These are phyloP conservation scores for Sceloporus undulatus DNA, from an alignment of 2,113 vertebrate genomes.

Conservation along the genomic window DNA sequence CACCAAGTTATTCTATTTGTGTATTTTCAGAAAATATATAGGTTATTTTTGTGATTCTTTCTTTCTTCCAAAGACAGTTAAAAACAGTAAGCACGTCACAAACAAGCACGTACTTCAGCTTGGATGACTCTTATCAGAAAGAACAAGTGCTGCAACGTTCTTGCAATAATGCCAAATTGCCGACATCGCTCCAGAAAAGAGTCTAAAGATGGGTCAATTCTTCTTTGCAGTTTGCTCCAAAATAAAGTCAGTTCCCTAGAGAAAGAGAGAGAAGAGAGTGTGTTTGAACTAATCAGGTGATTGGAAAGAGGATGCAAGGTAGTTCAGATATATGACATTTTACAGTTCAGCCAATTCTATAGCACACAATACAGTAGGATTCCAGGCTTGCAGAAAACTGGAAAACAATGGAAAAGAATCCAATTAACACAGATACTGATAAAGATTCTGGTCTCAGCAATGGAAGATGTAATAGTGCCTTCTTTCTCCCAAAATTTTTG, in stretches of 20 bases:
- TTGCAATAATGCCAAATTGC: constrained; percentile 96
- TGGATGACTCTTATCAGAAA: constrained; percentile 96
- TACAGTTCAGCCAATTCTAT: not conserved
- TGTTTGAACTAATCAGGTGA: constrained; percentile 27
- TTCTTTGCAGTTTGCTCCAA: constrained; percentile 97
- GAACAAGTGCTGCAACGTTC: constrained; percentile 93
- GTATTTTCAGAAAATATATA: not conserved
- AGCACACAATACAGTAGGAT: too few relatives aligned
- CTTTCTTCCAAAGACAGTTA: not conserved
- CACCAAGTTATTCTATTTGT: not conserved
- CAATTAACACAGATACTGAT: not conserved
- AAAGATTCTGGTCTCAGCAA: not conserved
- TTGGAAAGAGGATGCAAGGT: not conserved
- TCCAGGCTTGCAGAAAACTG: not conserved
- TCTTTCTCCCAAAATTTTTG: too few relatives aligned
- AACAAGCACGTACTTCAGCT: constrained; percentile 86
- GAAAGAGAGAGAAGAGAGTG: not conserved
- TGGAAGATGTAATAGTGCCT: too few relatives aligned
- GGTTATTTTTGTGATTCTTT: not conserved
- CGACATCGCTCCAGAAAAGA: constrained; percentile 96
- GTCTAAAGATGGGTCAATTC: constrained; percentile 89
- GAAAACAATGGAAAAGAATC: not conserved
- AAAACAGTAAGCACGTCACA: not conserved
- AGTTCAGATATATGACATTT: not conserved
- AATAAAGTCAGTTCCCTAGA: constrained; percentile 93